These are phyloP conservation scores for Ctenodactylus gundi DNA, from an alignment of 2,113 vertebrate genomes.

Conservation along the genomic window DNA sequence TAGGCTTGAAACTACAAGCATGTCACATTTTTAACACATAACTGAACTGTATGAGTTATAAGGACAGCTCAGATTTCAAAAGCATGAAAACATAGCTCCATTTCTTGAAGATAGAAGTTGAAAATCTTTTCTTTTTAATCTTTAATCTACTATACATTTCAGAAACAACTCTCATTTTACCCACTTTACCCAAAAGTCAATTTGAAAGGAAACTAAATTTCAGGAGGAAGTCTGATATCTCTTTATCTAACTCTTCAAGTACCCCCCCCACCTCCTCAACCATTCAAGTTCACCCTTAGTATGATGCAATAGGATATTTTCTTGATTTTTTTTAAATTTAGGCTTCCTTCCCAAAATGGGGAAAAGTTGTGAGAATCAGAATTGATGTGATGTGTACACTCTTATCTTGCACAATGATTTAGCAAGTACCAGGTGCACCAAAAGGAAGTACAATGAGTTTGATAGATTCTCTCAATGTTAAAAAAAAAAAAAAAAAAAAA, in stretches of 20 bases:
- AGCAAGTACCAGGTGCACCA: background rate
- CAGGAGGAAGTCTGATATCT: background rate
- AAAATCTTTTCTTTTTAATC: background rate
- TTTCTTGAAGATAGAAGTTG: background rate
- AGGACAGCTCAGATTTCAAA: background rate
- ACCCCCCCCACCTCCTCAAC: accelerated
- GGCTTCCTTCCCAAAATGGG: background rate
- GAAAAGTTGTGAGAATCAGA: background rate
- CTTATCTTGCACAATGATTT: background rate
- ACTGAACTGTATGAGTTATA: background rate
- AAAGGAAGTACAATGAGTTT: too few relatives aligned
- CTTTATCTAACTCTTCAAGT: background rate
- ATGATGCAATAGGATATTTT: background rate
- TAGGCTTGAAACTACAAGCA: background rate
- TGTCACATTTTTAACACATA: background rate
- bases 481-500: background rate
- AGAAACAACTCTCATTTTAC: background rate
- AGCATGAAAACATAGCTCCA: background rate
- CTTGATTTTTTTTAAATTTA: background rate
- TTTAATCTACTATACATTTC: background rate
- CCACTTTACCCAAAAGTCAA: background rate
- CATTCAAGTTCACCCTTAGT: background rate
- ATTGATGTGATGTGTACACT: background rate
- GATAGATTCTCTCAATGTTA: too few relatives aligned
- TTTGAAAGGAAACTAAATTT: background rate